Base-by-base conservation (phyloP, 2,113 vertebrate genomes). In the Penelope pileata region DNA sequence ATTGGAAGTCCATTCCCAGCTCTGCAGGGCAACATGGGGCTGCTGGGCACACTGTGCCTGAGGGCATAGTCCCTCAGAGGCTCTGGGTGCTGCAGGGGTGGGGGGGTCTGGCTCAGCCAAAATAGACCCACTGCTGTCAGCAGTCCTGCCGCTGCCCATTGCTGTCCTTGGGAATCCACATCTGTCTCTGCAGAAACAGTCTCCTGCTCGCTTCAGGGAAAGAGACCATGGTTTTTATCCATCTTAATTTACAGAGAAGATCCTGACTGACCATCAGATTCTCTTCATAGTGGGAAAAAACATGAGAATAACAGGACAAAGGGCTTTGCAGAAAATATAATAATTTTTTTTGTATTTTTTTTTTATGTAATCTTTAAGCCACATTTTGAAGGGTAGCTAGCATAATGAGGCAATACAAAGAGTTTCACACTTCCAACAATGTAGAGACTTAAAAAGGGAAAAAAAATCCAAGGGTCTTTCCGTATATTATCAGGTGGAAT, bases 61-160 rank as follows among this genome's bases (percentile, higher is more conserved):
- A 24, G 0, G 1, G 18, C 53, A 38, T 1, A 3, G 22, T 12
- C 22, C 18, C 60, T 60, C 34, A 1, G 2, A 47, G 45, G 47
- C 21, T 62, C n/a, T n/a, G n/a, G n/a, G n/a, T n/a, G n/a, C 50
- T 70, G 26, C 45, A 77, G 66, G 34, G 59, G 43, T 68, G 15
- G 15, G 53, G 47, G 18, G 21, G 7, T 10, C 56, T 72, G 47
- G 24, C 36, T 42, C 0, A 1, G 29, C 23, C 12, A 32, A 72
- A 50, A 64, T 34, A 76, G 27, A 72, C 34, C 9, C 27, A n/a
- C 7, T 63, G 24, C 51, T 68, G 38, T 67, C 78, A 87, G 74
- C 43, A 26, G 43, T 73, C 79, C 67, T 83, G 86, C 42, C 22
- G 16, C 63, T 29, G 32, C 36, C 45, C 80, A 62, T 68, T 18